These are phyloP conservation scores for Notocelia uddmanniana DNA, from an alignment of 2,888 invertebrate genomes.

Conservation along the genomic window DNA sequence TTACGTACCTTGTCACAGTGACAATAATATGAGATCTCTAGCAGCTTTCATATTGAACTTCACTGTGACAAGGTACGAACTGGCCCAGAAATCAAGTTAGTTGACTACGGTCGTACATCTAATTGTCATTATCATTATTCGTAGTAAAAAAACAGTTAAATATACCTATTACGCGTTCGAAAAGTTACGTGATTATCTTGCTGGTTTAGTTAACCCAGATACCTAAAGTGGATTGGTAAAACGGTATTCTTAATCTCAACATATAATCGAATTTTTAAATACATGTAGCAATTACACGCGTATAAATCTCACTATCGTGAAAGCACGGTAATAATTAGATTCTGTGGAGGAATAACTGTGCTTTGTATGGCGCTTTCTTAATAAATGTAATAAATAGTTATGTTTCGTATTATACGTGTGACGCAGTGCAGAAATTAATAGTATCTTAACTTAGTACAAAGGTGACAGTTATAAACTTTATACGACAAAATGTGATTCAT, in stretches of 20 bases:
- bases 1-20: too few relatives aligned
- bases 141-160: too few relatives aligned
- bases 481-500: too few relatives aligned
- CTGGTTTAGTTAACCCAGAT: constrained; percentile 5
- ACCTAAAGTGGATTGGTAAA: constrained; percentile 35
- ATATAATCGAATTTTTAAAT: constrained; percentile 28
- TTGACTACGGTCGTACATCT: too few relatives aligned
- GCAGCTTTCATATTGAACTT: too few relatives aligned
- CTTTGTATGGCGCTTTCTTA: constrained; percentile 49
- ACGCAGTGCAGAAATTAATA: neutral
- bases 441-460: neutral
- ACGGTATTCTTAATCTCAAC: constrained; percentile 33
- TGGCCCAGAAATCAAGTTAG: too few relatives aligned
- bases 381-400: constrained; percentile 61
- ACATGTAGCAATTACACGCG: constrained; percentile 30
- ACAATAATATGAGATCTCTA: too few relatives aligned
- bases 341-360: constrained; percentile 41
- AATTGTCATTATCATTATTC: too few relatives aligned
- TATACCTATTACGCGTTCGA: too few relatives aligned
- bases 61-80: too few relatives aligned
- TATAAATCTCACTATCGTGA: constrained; percentile 42
- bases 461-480: too few relatives aligned
- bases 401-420: constrained; percentile 44
- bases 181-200: too few relatives aligned
- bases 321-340: constrained; percentile 40